phyloP scores from a whole-genome alignment of 2,113 vertebrate species.

The Mesitornis unicolor region DNA sequence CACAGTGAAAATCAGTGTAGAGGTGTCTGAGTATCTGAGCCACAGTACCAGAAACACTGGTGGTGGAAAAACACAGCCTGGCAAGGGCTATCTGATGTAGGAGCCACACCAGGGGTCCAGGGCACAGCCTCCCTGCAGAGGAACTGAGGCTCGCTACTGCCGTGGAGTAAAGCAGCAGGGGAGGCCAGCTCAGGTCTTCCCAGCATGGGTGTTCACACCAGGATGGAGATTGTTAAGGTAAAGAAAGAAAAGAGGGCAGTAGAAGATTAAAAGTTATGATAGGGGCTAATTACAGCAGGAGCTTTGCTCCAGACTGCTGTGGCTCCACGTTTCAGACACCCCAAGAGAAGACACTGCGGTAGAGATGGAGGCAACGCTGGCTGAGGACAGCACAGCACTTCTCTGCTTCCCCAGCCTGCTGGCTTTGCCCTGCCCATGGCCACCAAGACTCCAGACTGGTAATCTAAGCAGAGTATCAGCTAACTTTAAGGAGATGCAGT shows the following conservation, averaged over 20 bases:
- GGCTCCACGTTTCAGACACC: not conserved
- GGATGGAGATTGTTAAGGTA: not conserved
- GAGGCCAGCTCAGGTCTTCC: not conserved
- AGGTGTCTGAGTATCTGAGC: not conserved
- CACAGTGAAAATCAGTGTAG: not conserved
- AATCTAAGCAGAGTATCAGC: not conserved
- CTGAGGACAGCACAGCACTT: not conserved
- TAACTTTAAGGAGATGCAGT: not conserved
- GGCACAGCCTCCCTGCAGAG: not conserved
- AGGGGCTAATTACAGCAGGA: not conserved
- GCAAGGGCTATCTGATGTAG: fast-evolving
- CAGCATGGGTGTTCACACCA: not conserved
- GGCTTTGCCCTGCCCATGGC: not conserved
- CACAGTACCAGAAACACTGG: not conserved
- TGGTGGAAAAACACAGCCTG: not conserved
- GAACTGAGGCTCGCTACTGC: not conserved
- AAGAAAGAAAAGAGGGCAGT: not conserved
- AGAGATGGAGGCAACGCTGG: not conserved
- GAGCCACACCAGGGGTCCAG: not conserved
- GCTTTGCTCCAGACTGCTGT: not conserved
- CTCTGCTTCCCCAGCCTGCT: not conserved
- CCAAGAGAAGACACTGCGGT: not conserved
- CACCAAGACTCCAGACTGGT: not conserved
- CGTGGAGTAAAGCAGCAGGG: not conserved
- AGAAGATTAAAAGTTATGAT: not conserved